A percentile compares a stretch with the other conserved stretches of the same genome.
These are phyloP conservation scores for Acleris emargana DNA, from an alignment of 2,888 invertebrate species.

Conservation along the genomic window DNA sequence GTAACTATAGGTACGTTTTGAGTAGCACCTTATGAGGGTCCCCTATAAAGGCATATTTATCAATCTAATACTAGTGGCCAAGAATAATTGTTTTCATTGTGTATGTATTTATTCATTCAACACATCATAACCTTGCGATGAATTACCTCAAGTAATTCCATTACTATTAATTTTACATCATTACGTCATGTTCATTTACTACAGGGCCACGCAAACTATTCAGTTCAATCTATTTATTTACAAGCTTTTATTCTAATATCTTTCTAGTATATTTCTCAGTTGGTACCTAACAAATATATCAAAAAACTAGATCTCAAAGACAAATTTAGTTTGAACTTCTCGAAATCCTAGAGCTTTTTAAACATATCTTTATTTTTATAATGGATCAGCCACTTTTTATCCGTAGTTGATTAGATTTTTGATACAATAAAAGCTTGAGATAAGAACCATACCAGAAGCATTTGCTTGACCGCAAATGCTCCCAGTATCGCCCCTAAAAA, in stretches of 20 bases:
- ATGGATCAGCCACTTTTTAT: no score
- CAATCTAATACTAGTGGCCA: no score
- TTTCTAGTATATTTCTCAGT: background rate
- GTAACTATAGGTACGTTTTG: no score
- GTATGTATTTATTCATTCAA: background rate
- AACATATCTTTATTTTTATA: no score
- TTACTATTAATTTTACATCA: background rate
- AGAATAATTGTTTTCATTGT: background rate
- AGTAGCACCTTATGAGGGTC: no score
- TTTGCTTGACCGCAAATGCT: background rate
- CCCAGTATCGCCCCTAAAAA: background rate
- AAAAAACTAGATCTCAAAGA: background rate
- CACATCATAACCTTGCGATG: background rate
- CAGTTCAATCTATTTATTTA: constrained; percentile 14
- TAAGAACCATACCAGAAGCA: constrained; percentile 4
- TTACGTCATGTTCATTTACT: constrained; percentile 16
- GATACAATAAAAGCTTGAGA: constrained; percentile 26
- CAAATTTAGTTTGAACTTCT: no score
- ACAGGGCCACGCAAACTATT: constrained; percentile 29
- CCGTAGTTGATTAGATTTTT: no score
- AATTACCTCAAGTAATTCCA: background rate
- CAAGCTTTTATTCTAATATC: constrained; percentile 16
- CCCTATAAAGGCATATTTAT: no score
- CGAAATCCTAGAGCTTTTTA: no score
- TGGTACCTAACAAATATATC: background rate